phyloP scores from a whole-genome alignment of 92 coral and sea anemone species.

The Metridium senile region DNA sequence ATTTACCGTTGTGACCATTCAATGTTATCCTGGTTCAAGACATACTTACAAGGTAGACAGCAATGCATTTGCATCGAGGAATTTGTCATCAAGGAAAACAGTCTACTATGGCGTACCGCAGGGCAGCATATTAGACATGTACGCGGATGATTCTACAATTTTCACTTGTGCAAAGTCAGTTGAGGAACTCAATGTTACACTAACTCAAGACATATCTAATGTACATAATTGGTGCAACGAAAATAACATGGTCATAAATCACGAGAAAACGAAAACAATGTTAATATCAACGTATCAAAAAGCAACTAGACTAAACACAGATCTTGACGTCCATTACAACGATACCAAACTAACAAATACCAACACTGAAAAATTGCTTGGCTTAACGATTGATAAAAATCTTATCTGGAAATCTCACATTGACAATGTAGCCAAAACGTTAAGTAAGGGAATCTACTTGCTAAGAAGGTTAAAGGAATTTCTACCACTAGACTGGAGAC shows the following conservation, averaged over 20 bases:
- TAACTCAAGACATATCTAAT: not conserved
- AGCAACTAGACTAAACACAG: not conserved
- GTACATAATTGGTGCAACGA: not conserved
- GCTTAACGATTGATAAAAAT: constrained; percentile 31
- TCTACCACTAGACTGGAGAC: constrained; percentile 23
- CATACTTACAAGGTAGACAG: constrained; percentile 31
- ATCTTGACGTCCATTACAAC: not conserved
- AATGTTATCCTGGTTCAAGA: constrained; percentile 32
- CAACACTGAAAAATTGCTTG: not conserved
- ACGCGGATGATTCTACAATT: constrained; percentile 6
- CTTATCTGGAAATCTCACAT: constrained; percentile 29
- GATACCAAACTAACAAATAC: not conserved
- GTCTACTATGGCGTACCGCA: constrained; percentile 36
- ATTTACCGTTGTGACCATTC: constrained; percentile 22
- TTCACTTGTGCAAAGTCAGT: not conserved
- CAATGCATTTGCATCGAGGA: constrained; percentile 23
- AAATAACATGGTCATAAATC: not conserved
- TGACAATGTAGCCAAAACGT: constrained; percentile 13
- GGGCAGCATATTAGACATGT: constrained; percentile 38
- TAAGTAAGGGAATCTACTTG: constrained; percentile 19
- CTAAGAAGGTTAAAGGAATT: constrained; percentile 23
- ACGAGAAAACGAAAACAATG: not conserved
- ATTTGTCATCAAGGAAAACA: constrained; percentile 24
- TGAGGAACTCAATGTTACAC: not conserved
- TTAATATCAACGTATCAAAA: not conserved